Percentiles rank a stretch among this genome's conserved stretches.
These are phyloP conservation scores for Cephalopterus ornatus DNA, from an alignment of 2,113 vertebrate species.

Conservation along the genomic window DNA sequence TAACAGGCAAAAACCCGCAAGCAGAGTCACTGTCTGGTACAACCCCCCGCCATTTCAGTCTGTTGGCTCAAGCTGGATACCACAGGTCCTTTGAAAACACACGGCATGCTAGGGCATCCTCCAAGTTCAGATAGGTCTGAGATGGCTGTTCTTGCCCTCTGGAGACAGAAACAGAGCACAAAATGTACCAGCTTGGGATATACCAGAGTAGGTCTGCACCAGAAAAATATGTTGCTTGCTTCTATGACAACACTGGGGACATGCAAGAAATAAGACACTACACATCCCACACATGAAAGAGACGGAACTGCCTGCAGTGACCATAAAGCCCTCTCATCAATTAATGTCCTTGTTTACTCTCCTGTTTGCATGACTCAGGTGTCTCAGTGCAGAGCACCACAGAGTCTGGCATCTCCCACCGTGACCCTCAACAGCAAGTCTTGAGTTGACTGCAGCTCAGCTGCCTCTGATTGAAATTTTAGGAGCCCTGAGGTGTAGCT, in stretches of 20 bases:
- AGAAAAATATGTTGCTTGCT: constrained; percentile 55
- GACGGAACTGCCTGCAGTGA: not conserved
- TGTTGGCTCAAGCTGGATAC: not conserved
- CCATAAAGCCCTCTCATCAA: not conserved
- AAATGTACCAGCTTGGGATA: constrained; percentile 40
- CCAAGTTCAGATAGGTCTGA: not conserved
- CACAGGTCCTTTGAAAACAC: not conserved
- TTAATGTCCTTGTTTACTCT: not conserved
- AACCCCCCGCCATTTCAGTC: not conserved
- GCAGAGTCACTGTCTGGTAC: not conserved
- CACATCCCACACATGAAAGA: constrained; percentile 38
- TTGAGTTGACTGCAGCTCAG: not conserved
- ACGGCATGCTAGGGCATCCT: not conserved
- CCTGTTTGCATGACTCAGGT: not conserved
- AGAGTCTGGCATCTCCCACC: not conserved
- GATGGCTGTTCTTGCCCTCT: not conserved
- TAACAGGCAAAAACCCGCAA: not conserved
- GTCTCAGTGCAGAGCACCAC: not conserved
- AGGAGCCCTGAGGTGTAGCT: not conserved
- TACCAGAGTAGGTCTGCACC: not conserved
- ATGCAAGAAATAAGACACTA: constrained; percentile 39
- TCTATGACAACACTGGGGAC: constrained; percentile 66
- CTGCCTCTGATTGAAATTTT: not conserved
- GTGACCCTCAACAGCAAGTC: not conserved
- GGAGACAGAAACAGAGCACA: constrained; percentile 28